These are phyloP conservation scores for Phrynosoma platyrhinos DNA, from an alignment of 2,113 vertebrate genomes.

Conservation along the genomic window DNA sequence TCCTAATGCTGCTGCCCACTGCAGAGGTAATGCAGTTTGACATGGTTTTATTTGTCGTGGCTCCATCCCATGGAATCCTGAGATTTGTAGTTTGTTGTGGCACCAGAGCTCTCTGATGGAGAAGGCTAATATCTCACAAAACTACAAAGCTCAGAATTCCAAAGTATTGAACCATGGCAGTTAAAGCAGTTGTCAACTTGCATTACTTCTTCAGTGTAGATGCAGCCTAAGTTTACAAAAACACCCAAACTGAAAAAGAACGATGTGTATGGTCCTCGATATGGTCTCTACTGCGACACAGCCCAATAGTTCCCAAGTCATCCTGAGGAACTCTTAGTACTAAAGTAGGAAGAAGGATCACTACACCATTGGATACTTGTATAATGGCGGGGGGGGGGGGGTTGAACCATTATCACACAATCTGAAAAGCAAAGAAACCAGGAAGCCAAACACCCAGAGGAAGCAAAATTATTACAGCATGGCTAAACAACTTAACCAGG, in stretches of 20 bases:
- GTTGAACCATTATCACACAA: not conserved
- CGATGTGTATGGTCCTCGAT: not conserved
- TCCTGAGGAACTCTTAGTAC: not conserved
- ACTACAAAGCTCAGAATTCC: no score
- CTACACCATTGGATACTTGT: not conserved
- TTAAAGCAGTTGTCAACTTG: no score
- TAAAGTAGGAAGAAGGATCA: not conserved
- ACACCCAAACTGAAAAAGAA: not conserved
- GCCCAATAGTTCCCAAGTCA: not conserved
- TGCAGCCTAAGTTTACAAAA: not conserved
- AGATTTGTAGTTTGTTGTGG: no score
- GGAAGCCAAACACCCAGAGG: not conserved
- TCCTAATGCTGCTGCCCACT: constrained; percentile 19
- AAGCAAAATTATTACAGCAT: not conserved
- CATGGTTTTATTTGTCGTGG: no score
- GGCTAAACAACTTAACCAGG: not conserved
- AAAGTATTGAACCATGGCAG: no score
- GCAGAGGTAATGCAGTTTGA: no score
- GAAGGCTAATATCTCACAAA: no score
- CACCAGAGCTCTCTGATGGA: no score
- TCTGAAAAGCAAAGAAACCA: not conserved
- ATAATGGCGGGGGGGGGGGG: not conserved
- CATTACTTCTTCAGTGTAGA: no score
- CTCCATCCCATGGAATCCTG: no score
- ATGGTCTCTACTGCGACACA: not conserved